Evolutionary conservation across 2,113 vertebrate genomes (phyloP).

Genomic region (Hypanus sabinus): DNA sequence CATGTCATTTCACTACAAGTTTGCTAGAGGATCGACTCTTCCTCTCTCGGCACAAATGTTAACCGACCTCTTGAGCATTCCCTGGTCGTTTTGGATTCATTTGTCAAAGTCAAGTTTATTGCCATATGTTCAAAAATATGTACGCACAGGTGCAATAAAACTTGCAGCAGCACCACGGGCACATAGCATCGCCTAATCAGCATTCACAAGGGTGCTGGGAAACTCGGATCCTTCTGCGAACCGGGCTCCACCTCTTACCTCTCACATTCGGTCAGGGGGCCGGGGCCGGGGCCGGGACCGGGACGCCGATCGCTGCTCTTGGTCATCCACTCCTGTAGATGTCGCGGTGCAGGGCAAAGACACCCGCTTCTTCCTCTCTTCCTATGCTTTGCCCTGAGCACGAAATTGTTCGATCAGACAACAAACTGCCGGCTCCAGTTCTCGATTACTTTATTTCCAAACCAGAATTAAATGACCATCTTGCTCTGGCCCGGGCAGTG

Average conservation of each 20-base stretch:
- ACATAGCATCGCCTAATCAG: too few species aligned
- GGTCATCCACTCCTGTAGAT: conserved; percentile 18
- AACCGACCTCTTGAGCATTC: too few species aligned
- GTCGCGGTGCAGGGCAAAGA: neutral
- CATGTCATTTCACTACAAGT: neutral
- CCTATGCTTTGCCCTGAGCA: neutral
- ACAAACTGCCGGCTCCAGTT: neutral
- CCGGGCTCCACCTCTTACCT: neutral
- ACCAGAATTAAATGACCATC: neutral
- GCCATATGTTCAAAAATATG: too few species aligned
- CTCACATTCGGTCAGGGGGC: neutral
- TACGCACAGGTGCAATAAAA: too few species aligned
- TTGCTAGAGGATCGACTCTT: neutral
- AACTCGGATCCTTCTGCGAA: too few species aligned
- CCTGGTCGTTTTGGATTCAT: too few species aligned
- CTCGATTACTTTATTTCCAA: neutral
- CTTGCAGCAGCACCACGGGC: too few species aligned
- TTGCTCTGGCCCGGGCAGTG: neutral
- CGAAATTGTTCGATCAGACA: neutral
- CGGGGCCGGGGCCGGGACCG: too few species aligned
- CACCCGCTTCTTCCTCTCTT: neutral
- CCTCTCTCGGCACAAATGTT: too few species aligned
- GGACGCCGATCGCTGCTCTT: neutral
- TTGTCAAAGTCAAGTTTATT: too few species aligned
- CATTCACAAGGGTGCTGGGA: too few species aligned